These are phyloP conservation scores for Lipophrys pholis DNA, from an alignment of 2,113 vertebrate species.

Conservation along the genomic window DNA sequence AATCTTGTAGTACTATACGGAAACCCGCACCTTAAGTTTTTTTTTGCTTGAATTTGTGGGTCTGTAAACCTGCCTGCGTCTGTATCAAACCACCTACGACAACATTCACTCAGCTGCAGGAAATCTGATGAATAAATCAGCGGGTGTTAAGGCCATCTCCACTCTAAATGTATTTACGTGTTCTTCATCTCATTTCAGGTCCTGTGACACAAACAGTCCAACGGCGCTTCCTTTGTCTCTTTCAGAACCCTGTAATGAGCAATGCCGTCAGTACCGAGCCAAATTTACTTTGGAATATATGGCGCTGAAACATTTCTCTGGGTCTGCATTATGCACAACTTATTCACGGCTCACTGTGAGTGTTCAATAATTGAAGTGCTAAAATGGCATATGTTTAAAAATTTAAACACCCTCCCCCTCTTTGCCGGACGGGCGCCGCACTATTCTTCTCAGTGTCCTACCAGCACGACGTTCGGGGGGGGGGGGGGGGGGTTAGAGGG, in stretches of 20 bases:
- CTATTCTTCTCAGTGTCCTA: conserved; percentile 37
- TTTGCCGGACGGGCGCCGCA: conserved; percentile 46
- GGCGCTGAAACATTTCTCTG: conserved; percentile 64
- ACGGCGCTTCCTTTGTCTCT: neutral
- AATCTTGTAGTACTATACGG: no score
- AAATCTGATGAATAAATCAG: conserved; percentile 46
- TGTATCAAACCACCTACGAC: no score
- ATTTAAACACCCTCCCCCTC: conserved; percentile 57
- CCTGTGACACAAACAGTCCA: neutral
- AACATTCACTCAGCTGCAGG: conserved; percentile 3
- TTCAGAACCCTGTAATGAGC: conserved; percentile 23
- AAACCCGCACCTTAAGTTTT: no score
- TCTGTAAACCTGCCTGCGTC: no score
- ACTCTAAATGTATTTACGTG: conserved; percentile 13
- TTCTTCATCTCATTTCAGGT: conserved; percentile 11
- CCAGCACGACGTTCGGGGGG: conserved; percentile 17
- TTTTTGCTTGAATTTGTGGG: no score
- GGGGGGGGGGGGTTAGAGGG: conserved; percentile 13
- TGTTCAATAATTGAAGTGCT: conserved; percentile 79
- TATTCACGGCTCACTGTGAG: conserved; percentile 66
- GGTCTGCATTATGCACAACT: conserved; percentile 76
- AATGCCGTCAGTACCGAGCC: conserved; percentile 15
- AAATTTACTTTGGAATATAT: conserved; percentile 44
- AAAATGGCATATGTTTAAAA: conserved; percentile 81
- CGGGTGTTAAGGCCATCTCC: conserved; percentile 34